Evolutionary conservation across 2,113 vertebrate species (phyloP).

Genomic region (Zosterops pallidus): DNA sequence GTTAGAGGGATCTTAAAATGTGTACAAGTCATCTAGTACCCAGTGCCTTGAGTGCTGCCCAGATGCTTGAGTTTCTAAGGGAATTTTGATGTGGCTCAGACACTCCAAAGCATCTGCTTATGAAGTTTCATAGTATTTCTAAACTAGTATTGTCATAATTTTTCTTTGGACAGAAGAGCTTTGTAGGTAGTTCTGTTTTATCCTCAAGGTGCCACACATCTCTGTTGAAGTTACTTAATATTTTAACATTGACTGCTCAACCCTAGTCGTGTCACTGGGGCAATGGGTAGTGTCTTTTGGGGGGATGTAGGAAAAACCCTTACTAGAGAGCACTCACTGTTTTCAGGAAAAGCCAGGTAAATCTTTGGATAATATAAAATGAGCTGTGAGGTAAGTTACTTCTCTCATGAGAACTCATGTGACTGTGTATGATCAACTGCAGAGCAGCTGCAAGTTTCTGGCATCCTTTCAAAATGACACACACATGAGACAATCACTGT

Average conservation of each 20-base stretch:
- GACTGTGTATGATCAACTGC: not conserved
- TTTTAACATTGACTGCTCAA: not conserved
- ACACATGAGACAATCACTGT: not conserved
- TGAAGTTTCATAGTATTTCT: not conserved
- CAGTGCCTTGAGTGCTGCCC: not conserved
- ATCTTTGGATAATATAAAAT: not conserved
- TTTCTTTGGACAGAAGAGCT: not conserved
- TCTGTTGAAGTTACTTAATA: fast-evolving
- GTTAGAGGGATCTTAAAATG: not conserved
- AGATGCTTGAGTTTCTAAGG: not conserved
- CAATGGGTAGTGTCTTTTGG: not conserved
- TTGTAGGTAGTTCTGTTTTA: not conserved
- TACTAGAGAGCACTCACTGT: not conserved
- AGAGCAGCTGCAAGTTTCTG: not conserved
- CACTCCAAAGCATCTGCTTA: not conserved
- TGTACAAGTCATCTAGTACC: not conserved
- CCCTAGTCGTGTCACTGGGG: not conserved
- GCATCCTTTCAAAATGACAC: not conserved
- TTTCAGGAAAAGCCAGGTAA: not conserved
- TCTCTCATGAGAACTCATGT: not conserved
- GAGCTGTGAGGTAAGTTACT: not conserved
- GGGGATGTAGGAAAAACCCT: not conserved
- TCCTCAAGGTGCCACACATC: not conserved
- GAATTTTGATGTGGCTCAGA: not conserved
- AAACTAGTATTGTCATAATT: not conserved